phyloP scores from a whole-genome alignment of 2,797 vertebrate genomes.

The Loris lydekkerianus region DNA sequence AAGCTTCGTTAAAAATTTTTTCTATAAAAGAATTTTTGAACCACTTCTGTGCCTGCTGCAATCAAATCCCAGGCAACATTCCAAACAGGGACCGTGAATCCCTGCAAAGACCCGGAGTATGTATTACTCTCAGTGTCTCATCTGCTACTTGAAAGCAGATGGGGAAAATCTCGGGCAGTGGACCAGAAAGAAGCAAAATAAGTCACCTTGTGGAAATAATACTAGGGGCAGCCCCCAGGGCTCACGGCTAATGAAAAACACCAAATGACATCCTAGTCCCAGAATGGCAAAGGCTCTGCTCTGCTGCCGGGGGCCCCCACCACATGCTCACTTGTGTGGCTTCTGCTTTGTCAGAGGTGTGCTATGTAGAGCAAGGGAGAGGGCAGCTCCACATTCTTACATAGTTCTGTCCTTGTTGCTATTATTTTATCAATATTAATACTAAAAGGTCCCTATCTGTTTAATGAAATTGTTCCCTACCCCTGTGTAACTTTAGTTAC shows the following conservation, averaged over 20 bases:
- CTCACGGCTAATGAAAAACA: rapidly evolving
- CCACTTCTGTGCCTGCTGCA: neutral
- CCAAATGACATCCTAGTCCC: rapidly evolving
- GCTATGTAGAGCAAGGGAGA: rapidly evolving
- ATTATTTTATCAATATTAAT: neutral
- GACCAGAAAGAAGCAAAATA: neutral
- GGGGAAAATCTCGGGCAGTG: too few relatives aligned
- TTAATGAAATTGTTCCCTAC: neutral
- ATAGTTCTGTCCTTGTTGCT: neutral
- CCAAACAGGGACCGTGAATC: neutral
- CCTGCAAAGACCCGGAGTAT: neutral
- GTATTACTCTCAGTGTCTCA: neutral
- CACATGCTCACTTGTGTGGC: rapidly evolving
- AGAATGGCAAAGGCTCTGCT: too few relatives aligned
- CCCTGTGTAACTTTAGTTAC: neutral
- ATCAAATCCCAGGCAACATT: neutral
- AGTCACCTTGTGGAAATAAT: rapidly evolving
- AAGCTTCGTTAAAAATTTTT: neutral
- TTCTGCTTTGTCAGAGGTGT: rapidly evolving
- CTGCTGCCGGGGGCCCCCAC: neutral
- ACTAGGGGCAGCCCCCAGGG: rapidly evolving
- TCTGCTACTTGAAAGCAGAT: neutral
- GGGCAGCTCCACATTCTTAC: neutral
- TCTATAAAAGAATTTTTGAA: neutral
- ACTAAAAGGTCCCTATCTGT: neutral